A percentile compares a stretch with the other conserved stretches of the same genome.
Evolutionary conservation across 2,888 invertebrate genomes (phyloP).

Genomic region (Mystacides longicornis): DNA sequence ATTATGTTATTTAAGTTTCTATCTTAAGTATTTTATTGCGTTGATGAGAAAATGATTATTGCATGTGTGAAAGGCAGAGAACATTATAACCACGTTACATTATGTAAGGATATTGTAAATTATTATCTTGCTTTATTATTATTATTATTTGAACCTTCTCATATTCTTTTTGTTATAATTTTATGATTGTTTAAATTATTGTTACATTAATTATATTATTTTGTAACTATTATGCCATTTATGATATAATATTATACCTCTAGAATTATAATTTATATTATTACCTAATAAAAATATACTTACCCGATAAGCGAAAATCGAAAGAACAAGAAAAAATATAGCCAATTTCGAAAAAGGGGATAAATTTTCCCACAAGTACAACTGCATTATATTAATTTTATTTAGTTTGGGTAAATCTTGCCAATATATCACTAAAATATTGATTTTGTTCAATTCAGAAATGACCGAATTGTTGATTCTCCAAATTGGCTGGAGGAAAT

Average conservation of each 20-base stretch:
- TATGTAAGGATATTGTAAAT: neutral
- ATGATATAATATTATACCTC: neutral
- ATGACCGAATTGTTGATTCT: too few species aligned
- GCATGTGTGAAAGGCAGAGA: neutral
- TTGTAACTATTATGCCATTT: neutral
- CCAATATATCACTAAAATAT: too few species aligned
- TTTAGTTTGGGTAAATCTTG: too few species aligned
- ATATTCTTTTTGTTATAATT: neutral
- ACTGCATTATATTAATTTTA: too few species aligned
- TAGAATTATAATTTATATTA: neutral
- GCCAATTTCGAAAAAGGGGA: too few species aligned
- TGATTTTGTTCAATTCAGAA: too few species aligned
- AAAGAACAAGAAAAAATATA: too few species aligned
- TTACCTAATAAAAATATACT: neutral
- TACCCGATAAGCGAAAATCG: too few species aligned
- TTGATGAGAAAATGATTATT: neutral
- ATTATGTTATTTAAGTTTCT: neutral
- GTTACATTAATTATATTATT: neutral
- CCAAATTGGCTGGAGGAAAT: too few species aligned
- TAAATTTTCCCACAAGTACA: too few species aligned
- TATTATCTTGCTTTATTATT: neutral
- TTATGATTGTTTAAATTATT: neutral
- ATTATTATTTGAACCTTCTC: neutral
- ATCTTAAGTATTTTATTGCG: neutral
- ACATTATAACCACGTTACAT: neutral